A percentile compares a stretch with the other conserved stretches of the same genome.
Conservation (phyloP, 2,113 vertebrate genomes). For the Pygoscelis antarcticus region DNA sequence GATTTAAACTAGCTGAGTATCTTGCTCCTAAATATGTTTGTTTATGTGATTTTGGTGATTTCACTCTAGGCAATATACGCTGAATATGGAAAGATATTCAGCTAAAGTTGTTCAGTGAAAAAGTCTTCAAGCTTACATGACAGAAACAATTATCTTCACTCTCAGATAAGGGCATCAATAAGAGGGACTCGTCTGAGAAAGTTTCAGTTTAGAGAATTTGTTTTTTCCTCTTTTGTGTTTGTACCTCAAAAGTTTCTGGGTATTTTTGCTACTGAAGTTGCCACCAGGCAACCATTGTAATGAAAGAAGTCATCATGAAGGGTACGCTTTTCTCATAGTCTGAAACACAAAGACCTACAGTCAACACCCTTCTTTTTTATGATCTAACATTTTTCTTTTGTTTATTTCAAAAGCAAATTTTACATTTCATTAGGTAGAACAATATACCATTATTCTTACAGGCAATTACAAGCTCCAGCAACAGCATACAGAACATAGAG, state of each 20-base stretch:
- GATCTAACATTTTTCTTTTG: not conserved
- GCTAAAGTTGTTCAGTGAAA: not conserved
- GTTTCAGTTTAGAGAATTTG: not conserved
- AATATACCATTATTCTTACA: not conserved
- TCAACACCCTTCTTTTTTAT: not conserved
- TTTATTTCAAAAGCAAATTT: not conserved
- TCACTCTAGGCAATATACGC: not conserved
- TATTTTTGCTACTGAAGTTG: not conserved
- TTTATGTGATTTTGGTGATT: not conserved
- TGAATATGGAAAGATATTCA: not conserved
- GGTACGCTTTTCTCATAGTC: not conserved
- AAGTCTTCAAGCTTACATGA: not conserved
- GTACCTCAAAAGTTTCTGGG: not conserved
- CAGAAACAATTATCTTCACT: not conserved
- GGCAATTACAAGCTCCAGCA: not conserved
- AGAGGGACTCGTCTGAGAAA: not conserved
- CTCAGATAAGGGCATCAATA: not conserved
- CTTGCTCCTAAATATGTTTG: not conserved
- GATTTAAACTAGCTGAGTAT: not conserved
- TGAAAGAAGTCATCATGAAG: not conserved
- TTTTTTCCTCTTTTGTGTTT: not conserved
- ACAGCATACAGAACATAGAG: not conserved
- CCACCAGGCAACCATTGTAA: not conserved
- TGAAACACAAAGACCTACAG: not conserved
- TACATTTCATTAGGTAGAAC: conserved; percentile 3